A percentile compares a stretch with the other conserved stretches of the same genome.
These are phyloP conservation scores for Bombus soroeensis DNA, from an alignment of 1,140 invertebrate species.

Conservation along the genomic window DNA sequence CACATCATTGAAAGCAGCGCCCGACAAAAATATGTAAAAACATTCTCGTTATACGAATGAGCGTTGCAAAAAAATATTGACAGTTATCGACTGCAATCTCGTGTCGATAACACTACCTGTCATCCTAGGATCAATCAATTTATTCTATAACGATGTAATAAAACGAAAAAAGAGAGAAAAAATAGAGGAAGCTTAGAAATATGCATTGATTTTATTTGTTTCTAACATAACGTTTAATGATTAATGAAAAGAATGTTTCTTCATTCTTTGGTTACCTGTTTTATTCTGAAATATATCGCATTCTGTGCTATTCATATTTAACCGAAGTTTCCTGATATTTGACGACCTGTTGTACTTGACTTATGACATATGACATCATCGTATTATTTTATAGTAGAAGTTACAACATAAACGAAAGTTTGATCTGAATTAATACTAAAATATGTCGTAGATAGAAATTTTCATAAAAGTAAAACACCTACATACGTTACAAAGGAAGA, in stretches of 20 bases:
- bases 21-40: background rate
- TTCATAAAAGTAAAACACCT: background rate
- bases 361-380: background rate
- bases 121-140: background rate
- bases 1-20: background rate
- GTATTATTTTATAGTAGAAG: background rate
- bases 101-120: background rate
- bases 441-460: background rate
- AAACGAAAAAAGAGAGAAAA: background rate
- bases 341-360: too few species aligned
- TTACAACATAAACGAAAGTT: background rate
- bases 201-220: background rate
- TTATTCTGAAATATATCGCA: too few species aligned
- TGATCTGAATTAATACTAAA: background rate
- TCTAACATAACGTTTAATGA: background rate
- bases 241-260: background rate
- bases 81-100: background rate
- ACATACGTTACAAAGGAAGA: too few species aligned
- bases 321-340: too few species aligned
- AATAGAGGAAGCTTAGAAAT: background rate
- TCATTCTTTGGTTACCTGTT: background rate
- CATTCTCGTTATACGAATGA: background rate
- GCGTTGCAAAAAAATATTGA: background rate
- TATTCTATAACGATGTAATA: background rate
- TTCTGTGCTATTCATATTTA: too few species aligned